Evolutionary conservation across 2,797 vertebrate genomes (phyloP), one percentile per base, ranked within the genome.

Genomic region (Pantherophis alleghaniensis): DNA sequence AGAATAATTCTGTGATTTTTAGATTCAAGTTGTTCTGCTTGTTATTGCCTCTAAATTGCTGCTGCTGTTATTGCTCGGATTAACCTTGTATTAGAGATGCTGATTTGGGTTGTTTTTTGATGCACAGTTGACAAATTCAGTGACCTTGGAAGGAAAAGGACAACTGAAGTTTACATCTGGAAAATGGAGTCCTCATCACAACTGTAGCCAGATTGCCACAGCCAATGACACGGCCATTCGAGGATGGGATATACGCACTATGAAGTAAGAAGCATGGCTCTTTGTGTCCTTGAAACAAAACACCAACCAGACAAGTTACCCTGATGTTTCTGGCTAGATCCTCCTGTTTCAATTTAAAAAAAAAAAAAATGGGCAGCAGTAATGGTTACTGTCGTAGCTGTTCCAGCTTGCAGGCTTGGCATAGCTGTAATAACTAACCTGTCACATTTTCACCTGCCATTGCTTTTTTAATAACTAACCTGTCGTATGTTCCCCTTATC

Each of bases 161-260:
- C 99, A 99, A 96, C 97, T 99, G 96, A 99, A 98, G 97, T 99
- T 99, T 97, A 99, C 98, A 24, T 98, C 98, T 0, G 99, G 99
- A 79, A 98, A 98, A 92, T 99, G 99, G 99, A 99, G 99, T 96
- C 99, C 99, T 0, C 99, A 99, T 95, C 99, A 99, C 97, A 99
- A 98, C 96, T 99, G 99, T 95, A 98, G 98, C 63, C 99, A 99
- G 97, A 98, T 99, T 93, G 98, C 99, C 96, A 99, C 99, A 0
- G 99, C 99, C 1, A 99, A 98, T 1, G 99, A 99, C 96, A 99
- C 98, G 0, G 95, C 98, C 86, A 98, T 99, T 92, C 98, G 99
- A 4, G 99, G 99, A 89, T 99, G 99, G 99, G 99, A 99, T 96
- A 98, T 98, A 0, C 98, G 99, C 94, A 99, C 97, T 94, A 99